Conservation (phyloP, 2,888 invertebrate species). For the Volucella inflata region DNA sequence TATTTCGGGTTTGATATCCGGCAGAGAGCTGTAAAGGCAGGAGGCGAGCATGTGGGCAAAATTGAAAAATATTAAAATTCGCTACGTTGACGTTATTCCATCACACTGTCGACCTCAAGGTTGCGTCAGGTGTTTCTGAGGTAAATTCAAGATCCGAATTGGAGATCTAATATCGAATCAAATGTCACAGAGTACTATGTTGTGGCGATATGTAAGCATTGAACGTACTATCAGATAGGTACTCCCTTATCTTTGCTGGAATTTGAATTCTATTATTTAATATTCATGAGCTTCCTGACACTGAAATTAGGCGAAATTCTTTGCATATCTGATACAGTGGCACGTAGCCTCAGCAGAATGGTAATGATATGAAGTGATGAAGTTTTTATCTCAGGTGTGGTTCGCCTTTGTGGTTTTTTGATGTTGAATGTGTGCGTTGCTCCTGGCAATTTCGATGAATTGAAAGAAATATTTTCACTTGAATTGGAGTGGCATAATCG, state of each 20-base stretch:
- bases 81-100: constrained; percentile 26
- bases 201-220: background rate
- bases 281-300: constrained; percentile 54
- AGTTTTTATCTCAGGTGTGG: too few species aligned
- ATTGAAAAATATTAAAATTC: constrained; percentile 30
- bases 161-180: constrained; percentile 35
- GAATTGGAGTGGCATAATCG: too few species aligned
- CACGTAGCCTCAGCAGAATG: background rate
- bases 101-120: constrained; percentile 33
- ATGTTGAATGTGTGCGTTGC: too few species aligned
- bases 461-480: too few species aligned
- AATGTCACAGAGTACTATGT: constrained; percentile 21
- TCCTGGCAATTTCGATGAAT: too few species aligned
- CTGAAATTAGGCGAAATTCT: constrained; percentile 29
- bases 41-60: constrained; percentile 11
- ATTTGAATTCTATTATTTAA: constrained; percentile 32
- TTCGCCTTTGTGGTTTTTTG: too few species aligned
- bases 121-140: constrained; percentile 33
- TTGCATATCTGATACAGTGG: constrained; percentile 42
- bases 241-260: constrained; percentile 1
- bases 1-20: constrained; percentile 14
- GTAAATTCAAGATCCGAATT: constrained; percentile 25
- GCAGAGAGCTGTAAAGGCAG: background rate
- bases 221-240: background rate
- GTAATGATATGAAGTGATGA: too few species aligned